Evolutionary conservation across 1,140 invertebrate genomes (phyloP).

Genomic region (Anadara kagoshimensis): DNA sequence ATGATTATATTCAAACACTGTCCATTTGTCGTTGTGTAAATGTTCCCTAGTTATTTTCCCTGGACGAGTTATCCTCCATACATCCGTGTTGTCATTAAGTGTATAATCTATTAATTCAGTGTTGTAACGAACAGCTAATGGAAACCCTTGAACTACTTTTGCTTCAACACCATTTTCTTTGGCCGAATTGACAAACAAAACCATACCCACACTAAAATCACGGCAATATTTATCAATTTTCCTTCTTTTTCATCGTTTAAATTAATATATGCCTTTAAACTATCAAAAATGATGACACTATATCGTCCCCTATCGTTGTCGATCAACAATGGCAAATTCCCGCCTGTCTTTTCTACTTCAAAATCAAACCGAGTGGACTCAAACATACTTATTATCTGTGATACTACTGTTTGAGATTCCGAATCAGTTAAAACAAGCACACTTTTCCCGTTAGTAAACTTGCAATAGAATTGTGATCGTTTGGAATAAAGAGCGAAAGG

Average conservation of each 20-base stretch:
- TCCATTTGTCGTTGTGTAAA: constrained; percentile 92
- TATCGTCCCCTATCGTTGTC: constrained; percentile 95
- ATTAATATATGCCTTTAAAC: constrained; percentile 94
- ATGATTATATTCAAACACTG: constrained; percentile 94
- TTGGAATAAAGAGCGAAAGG: constrained; percentile 31
- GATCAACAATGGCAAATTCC: constrained; percentile 92
- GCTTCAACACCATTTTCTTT: constrained; percentile 82
- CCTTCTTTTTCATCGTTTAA: constrained; percentile 98
- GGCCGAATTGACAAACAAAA: constrained; percentile 91
- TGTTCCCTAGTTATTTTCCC: constrained; percentile 91
- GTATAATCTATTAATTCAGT: constrained; percentile 90
- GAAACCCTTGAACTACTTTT: constrained; percentile 83
- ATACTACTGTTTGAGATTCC: constrained; percentile 90
- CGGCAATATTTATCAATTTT: constrained; percentile 96
- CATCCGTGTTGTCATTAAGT: constrained; percentile 88
- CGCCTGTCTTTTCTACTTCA: constrained; percentile 93
- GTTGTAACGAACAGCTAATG: constrained; percentile 94
- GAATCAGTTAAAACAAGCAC: constrained; percentile 96
- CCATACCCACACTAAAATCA: constrained; percentile 96
- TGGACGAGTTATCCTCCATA: constrained; percentile 89
- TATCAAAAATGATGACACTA: constrained; percentile 96
- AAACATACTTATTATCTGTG: constrained; percentile 92
- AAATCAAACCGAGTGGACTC: constrained; percentile 95
- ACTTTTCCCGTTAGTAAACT: constrained; percentile 89
- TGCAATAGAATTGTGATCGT: constrained; percentile 85